These are phyloP conservation scores for Eublepharis macularius DNA, from an alignment of 2,113 vertebrate genomes.

Conservation along the genomic window DNA sequence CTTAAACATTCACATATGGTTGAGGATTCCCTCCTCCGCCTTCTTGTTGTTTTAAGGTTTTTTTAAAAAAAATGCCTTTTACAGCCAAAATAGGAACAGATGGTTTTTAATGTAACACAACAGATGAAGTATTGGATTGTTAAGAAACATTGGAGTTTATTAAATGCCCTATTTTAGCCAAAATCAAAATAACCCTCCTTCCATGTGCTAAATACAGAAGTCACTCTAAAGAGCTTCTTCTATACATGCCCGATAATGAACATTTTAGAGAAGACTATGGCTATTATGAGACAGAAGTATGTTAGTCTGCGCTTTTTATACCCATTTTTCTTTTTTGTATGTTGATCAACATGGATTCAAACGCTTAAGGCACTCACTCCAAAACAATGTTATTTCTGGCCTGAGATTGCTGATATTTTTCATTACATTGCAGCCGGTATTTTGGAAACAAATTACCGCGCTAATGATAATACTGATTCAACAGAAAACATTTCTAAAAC, in stretches of 20 bases:
- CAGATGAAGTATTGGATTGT: slow-evolving; percentile 19
- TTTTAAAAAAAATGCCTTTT: neutral
- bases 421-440: slow-evolving; percentile 39
- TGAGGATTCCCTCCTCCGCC: neutral
- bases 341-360: neutral
- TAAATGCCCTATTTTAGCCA: slow-evolving; percentile 31
- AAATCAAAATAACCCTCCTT: slow-evolving; percentile 8
- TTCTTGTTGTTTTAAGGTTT: neutral
- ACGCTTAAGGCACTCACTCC: slow-evolving; percentile 71
- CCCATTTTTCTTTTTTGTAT: neutral
- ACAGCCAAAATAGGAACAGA: neutral
- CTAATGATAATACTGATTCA: slow-evolving; percentile 46
- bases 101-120: slow-evolving; percentile 28
- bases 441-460: slow-evolving; percentile 34
- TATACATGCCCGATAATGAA: neutral
- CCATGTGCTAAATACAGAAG: slow-evolving; percentile 47
- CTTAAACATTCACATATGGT: neutral
- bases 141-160: slow-evolving; percentile 32
- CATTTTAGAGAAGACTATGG: neutral
- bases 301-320: neutral
- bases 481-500: slow-evolving; percentile 53
- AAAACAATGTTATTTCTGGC: slow-evolving; percentile 45
- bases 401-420: slow-evolving; percentile 56
- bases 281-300: slow-evolving; percentile 3
- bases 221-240: slow-evolving; percentile 40